Base-by-base conservation (phyloP, 2,113 vertebrate genomes). In the Thryonomys swinderianus region DNA sequence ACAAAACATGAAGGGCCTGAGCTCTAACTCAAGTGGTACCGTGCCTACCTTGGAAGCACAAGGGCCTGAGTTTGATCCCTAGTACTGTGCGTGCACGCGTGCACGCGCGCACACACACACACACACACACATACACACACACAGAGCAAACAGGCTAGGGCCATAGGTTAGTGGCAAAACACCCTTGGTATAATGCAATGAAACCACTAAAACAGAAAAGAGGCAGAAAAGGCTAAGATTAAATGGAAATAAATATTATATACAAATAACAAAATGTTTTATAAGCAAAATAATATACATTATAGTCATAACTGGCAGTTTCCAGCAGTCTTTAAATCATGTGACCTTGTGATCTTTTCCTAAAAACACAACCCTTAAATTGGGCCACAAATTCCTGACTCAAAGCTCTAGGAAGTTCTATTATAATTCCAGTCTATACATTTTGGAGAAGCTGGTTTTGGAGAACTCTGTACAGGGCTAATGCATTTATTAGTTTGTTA, bases 201-300 rank as follows among this genome's bases (percentile, higher is more conserved):
- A 57, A 57, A 57, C 17, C 55, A 57, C 20, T 5, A 57, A 57
- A 57, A 62, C 6, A 48, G 2, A 34, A 32, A 51, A 51, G 18
- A 30, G 27, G 5, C 40, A 93, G 14, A 55, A 91, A 82, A 57
- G 51, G n/a, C 67, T 94, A 91, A 88, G 61, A 93, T 94, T 94
- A 93, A 78, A 90, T 42, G 88, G 80, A 92, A 23, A 96, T 45
- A 92, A 42, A 85, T 27, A 90, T 97, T 97, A 97, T 95, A 97
- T 86, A 95, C 85, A 97, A 96, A 94, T 27, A 95, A 84, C 18
- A 94, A 88, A 87, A 86, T 90, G 76, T 84, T 91, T 93, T 42
- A 93, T 45, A 78, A 87, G 85, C 45, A 95, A 94, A 91, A 55
- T 40, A 94, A 94, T 85, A 93, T 81, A 93, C 93, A 21, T 51